Evolutionary conservation across 2,888 invertebrate species (phyloP).

Genomic region (Epinotia ramella): DNA sequence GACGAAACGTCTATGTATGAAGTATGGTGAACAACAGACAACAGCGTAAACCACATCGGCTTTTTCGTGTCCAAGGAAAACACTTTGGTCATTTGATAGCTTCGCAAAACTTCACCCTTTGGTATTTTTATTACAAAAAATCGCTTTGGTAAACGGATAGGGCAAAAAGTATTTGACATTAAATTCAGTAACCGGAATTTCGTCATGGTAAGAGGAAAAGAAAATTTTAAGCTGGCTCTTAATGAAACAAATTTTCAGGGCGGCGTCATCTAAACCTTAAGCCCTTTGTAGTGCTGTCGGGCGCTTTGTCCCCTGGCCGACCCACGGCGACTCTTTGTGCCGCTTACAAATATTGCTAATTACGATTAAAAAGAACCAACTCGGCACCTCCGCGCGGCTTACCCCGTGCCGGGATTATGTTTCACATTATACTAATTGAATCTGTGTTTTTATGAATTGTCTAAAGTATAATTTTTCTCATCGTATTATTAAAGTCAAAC

Average conservation of each 20-base stretch:
- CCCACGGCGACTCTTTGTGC: conserved; percentile 74
- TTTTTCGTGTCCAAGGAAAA: background rate
- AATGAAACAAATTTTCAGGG: conserved; percentile 83
- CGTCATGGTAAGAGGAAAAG: conserved; percentile 68
- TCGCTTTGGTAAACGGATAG: conserved; percentile 68
- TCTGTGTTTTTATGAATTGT: conserved; percentile 49
- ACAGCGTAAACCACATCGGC: background rate
- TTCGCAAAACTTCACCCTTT: conserved; percentile 60
- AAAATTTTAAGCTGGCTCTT: conserved; percentile 74
- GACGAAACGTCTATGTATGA: too few relatives aligned
- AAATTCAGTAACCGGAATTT: conserved; percentile 67
- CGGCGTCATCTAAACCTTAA: conserved; percentile 80
- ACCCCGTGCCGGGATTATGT: conserved; percentile 48
- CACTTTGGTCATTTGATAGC: conserved; percentile 59
- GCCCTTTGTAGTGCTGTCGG: conserved; percentile 77
- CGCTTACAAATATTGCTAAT: conserved; percentile 79
- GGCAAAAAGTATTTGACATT: conserved; percentile 66
- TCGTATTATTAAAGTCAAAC: conserved; percentile 13
- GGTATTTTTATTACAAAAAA: conserved; percentile 64
- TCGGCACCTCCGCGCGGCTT: conserved; percentile 39
- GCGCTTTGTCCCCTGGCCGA: conserved; percentile 72
- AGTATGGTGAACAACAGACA: background rate
- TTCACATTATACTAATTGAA: conserved; percentile 47
- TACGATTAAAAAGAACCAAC: conserved; percentile 72
- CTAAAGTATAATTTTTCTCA: conserved; percentile 14